Conservation (phyloP, 2,113 vertebrate genomes). For the Pteruthius melanotis region DNA sequence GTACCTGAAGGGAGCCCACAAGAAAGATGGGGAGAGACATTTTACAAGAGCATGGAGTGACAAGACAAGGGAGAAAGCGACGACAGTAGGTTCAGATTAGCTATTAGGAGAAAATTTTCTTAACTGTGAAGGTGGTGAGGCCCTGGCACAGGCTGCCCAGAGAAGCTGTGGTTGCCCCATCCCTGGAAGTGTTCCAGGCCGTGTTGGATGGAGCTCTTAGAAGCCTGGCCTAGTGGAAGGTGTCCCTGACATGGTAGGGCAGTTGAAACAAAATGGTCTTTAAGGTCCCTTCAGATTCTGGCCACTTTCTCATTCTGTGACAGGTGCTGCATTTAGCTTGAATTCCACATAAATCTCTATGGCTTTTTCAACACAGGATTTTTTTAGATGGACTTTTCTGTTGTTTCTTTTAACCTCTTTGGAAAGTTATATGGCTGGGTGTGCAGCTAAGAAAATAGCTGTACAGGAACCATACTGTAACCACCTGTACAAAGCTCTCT, state of each 20-base stretch:
- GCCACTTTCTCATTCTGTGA: not conserved
- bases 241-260: not conserved
- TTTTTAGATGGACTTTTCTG: not conserved
- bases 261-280: not conserved
- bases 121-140: not conserved
- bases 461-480: not conserved
- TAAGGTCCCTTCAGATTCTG: not conserved
- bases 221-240: not conserved
- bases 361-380: not conserved
- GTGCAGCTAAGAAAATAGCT: not conserved
- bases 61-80: not conserved
- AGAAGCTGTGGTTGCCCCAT: not conserved
- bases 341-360: not conserved
- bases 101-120: not conserved
- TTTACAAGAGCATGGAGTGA: not conserved
- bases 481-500: not conserved
- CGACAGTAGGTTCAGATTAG: not conserved
- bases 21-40: not conserved
- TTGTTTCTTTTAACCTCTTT: not conserved
- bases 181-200: not conserved
- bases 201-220: not conserved
- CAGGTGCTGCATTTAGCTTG: not conserved
- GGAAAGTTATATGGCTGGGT: not conserved
- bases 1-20: not conserved
- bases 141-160: not conserved